A percentile compares a stretch with the other conserved stretches of the same genome.
These are phyloP conservation scores for Trematomus loennbergii DNA, from an alignment of 2,113 vertebrate species.

Conservation along the genomic window DNA sequence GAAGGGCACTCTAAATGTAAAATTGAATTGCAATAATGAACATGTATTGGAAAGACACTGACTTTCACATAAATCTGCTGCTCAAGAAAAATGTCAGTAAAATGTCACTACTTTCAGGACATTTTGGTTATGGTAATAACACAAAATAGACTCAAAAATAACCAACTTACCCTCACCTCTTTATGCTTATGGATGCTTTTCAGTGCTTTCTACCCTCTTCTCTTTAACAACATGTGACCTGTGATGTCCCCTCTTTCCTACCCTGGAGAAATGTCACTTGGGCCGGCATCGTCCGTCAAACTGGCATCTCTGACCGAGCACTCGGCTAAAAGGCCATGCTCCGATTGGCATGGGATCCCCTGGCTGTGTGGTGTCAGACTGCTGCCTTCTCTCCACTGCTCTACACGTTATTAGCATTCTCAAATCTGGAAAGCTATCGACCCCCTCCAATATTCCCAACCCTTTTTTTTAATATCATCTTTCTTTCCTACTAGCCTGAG, in stretches of 20 bases:
- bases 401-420: slow-evolving; percentile 46
- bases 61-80: not conserved
- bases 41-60: not conserved
- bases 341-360: slow-evolving; percentile 79
- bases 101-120: slow-evolving; percentile 5
- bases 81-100: not conserved
- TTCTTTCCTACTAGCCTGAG: not conserved
- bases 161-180: slow-evolving; percentile 5
- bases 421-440: slow-evolving; percentile 21
- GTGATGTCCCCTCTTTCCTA: slow-evolving; percentile 46
- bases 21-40: too few species aligned
- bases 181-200: slow-evolving; percentile 30
- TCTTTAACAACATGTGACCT: slow-evolving; percentile 61
- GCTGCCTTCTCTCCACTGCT: slow-evolving; percentile 26
- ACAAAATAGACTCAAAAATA: slow-evolving; percentile 38
- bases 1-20: not conserved
- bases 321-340: slow-evolving; percentile 80
- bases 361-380: slow-evolving; percentile 67
- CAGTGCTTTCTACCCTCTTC: slow-evolving; percentile 46
- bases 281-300: slow-evolving; percentile 76
- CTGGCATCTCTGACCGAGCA: slow-evolving; percentile 79
- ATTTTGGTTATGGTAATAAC: slow-evolving; percentile 32
- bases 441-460: not conserved
- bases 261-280: slow-evolving; percentile 81
- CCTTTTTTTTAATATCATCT: not conserved